A percentile compares a stretch with the other conserved stretches of the same genome.
These are phyloP conservation scores for Silvanus unidentatus DNA, from an alignment of 2,888 invertebrate species.

Conservation along the genomic window DNA sequence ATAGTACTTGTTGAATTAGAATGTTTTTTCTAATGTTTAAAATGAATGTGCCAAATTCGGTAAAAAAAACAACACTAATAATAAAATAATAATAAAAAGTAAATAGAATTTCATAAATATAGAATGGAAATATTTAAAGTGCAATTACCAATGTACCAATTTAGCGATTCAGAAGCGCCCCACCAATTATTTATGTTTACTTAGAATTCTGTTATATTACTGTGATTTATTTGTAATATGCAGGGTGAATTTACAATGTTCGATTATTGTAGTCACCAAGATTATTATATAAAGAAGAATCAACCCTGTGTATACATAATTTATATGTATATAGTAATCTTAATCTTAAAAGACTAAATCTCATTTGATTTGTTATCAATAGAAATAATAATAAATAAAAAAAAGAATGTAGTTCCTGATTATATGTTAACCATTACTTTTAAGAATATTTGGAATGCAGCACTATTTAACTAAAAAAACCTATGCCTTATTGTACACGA, in stretches of 20 bases:
- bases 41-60: conserved; percentile 34
- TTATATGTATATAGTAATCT: no score
- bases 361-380: no score
- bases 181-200: conserved; percentile 6
- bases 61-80: conserved; percentile 15
- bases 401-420: conserved; percentile 35
- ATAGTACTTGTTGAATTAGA: conserved; percentile 10
- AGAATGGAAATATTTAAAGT: conserved; percentile 29
- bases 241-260: conserved; percentile 37
- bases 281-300: conserved; percentile 29
- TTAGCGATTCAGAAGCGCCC: conserved; percentile 21
- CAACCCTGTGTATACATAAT: no score
- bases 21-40: conserved; percentile 19
- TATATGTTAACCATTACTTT: conserved; percentile 38
- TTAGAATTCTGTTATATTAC: conserved; percentile 4
- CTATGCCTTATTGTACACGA: conserved; percentile 21
- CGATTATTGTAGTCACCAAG: conserved; percentile 32
- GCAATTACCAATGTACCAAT: conserved; percentile 36
- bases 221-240: conserved; percentile 2
- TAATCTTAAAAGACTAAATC: no score
- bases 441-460: conserved; percentile 18
- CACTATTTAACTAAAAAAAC: conserved; percentile 3
- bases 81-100: conserved; percentile 13
- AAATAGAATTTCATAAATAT: conserved; percentile 19
- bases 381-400: neutral